Evolutionary conservation across 2,797 vertebrate species (phyloP), one percentile per base, ranked within the genome.

Genomic region (Sebastes variabilis): DNA sequence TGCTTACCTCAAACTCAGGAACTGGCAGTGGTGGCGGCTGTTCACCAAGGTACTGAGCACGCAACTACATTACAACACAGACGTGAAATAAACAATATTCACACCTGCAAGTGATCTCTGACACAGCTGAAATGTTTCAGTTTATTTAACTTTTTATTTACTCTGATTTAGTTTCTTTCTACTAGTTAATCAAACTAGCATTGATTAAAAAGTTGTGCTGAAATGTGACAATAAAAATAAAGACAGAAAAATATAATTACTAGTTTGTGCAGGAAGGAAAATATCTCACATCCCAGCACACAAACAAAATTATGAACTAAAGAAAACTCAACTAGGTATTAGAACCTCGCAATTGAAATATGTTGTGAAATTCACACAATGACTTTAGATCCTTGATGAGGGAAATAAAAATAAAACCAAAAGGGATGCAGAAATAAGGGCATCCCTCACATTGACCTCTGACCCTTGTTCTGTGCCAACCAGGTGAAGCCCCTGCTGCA

Each of bases 11-110:
- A 98, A 98, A 85, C 95, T 98, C 76, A 94, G 97, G 61, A 97
- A 98, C 94, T 98, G 97, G 97, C 97, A 98, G 75, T 98, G 97
- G 97, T 98, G 97, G 97, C 93, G 97, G 5, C 96, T 98, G 10
- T 98, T 98, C 82, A 98, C 94, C 65, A 98, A 98, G 97, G 97
- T 97, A 91, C 54, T 22, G 24, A 68, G 52, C 25, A 66, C 16
- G 69, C 54, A 30, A 8, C 25, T 29, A 70, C 13, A 34, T 66
- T 13, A 71, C 20, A 55, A 29, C 18, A 68, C 18, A 58, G 18
- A 66, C 5, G 5, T 56, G 2, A 75, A 54, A 66, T 42, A 60
- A 30, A 30, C 30, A 56, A 13, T 64, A 32, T 32, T 64, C 25
- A n/a, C 6, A 59, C n/a, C 61, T 59, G 22, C 32, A 32, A n/a